Conservation (phyloP, 1,140 invertebrate species). For the Tachypleus tridentatus region DNA sequence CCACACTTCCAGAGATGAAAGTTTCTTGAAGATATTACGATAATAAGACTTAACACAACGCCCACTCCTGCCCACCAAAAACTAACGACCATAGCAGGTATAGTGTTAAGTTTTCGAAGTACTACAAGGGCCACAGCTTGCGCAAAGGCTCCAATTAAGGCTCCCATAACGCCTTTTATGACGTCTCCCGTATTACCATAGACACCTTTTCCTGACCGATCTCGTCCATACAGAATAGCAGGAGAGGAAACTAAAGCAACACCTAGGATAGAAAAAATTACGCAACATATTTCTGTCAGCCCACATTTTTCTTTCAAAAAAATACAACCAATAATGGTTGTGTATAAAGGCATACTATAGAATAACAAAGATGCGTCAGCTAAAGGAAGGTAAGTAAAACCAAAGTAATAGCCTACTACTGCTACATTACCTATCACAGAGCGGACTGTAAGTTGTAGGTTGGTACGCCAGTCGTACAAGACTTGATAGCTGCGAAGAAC, state of each 20-base stretch:
- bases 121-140: constrained; percentile 11
- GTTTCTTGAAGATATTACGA: background rate
- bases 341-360: constrained; percentile 13
- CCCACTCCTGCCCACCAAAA: constrained; percentile 14
- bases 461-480: constrained; percentile 2
- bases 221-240: background rate
- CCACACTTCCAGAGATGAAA: constrained; percentile 3
- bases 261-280: constrained; percentile 1
- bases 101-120: constrained; percentile 7
- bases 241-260: constrained; percentile 5
- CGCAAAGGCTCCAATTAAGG: constrained; percentile 9
- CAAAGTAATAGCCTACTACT: constrained; percentile 13
- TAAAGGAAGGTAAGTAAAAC: constrained; percentile 10
- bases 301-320: constrained; percentile 14
- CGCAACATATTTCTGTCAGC: background rate
- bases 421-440: constrained; percentile 11
- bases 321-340: constrained; percentile 8
- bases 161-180: constrained; percentile 9
- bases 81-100: constrained; percentile 8
- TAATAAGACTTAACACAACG: background rate
- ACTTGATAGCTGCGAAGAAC: constrained; percentile 3
- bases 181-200: background rate
- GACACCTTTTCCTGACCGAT: no score
- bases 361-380: constrained; percentile 14
- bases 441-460: constrained; percentile 3